Evolutionary conservation across 2,113 vertebrate genomes (phyloP), one percentile per base, ranked within the genome.

Genomic region (Leptodactylus fuscus): DNA sequence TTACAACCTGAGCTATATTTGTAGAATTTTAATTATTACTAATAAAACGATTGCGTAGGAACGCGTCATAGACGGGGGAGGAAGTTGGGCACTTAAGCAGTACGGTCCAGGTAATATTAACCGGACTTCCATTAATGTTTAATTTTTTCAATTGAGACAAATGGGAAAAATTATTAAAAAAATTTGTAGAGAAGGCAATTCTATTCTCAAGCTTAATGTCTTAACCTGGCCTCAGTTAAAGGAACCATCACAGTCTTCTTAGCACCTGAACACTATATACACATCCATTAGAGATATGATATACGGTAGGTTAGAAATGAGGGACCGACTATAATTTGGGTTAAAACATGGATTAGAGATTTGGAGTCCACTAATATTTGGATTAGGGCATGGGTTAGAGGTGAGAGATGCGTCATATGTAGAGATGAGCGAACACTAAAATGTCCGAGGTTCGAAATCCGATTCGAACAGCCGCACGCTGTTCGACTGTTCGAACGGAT

Each of bases 1-100:
- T 80, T 80, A 62, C 53, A 16, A 16, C 34, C 12, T 62, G 36
- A 7, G 11, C 18, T 62, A 27, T 38, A 15, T 36, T 79, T 79
- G 77, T 62, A n/a, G 38, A 44, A 27, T 62, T 62, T 80, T 62
- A 55, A 27, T 80, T 62, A 44, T 80, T 62, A 62, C 41, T 80
- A 69, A 69, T 69, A 36, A 80, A 80, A 41, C 24, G 1, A 80
- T 62, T 38, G 12, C 16, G n/a, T n/a, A 44, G 24, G 24, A 44
- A 24, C 2, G 1, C 2, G 2, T 78, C 77, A 44, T 80, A 60
- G 62, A 80, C 24, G 22, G 2, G n/a, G 1, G 53, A 80, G 53
- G 77, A 80, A 80, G 58, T 62, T 18, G 13, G 8, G 27, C 18
- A 44, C 8, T 60, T 27, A 41, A 5, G 38, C n/a, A 5, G 15